Evolutionary conservation across 2,888 invertebrate genomes (phyloP).

Genomic region (Drosophila basisetae): DNA sequence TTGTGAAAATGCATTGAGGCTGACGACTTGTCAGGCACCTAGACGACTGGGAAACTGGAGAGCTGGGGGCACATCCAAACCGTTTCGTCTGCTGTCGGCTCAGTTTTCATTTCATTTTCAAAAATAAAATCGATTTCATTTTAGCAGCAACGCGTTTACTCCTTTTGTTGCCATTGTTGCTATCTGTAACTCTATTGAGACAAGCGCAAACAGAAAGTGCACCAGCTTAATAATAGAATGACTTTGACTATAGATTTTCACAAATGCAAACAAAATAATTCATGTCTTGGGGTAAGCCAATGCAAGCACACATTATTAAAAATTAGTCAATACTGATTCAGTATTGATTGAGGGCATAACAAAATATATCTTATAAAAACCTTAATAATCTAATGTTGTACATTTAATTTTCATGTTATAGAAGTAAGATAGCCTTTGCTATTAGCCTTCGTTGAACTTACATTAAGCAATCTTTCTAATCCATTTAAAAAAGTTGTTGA

Average conservation of each 20-base stretch:
- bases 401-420: neutral
- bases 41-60: neutral
- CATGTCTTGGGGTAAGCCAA: neutral
- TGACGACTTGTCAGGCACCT: slow-evolving; percentile 59
- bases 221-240: slow-evolving; percentile 17
- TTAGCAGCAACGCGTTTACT: slow-evolving; percentile 1
- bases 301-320: neutral
- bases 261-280: slow-evolving; percentile 13
- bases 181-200: slow-evolving; percentile 3
- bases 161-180: slow-evolving; percentile 1
- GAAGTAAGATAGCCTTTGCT: neutral
- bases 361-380: neutral
- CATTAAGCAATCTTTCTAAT: neutral
- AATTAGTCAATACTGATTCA: neutral
- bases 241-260: slow-evolving; percentile 22
- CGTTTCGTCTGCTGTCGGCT: slow-evolving; percentile 42
- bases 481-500: neutral
- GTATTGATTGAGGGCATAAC: too few species aligned
- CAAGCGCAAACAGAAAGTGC: slow-evolving; percentile 26
- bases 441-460: neutral
- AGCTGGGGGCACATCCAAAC: slow-evolving; percentile 41
- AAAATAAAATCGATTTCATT: slow-evolving; percentile 39
- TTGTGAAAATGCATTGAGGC: slow-evolving; percentile 31
- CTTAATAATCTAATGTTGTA: neutral
- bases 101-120: slow-evolving; percentile 43